phyloP scores from a whole-genome alignment of 1,140 invertebrate species.

The Teleopsis dalmanni region DNA sequence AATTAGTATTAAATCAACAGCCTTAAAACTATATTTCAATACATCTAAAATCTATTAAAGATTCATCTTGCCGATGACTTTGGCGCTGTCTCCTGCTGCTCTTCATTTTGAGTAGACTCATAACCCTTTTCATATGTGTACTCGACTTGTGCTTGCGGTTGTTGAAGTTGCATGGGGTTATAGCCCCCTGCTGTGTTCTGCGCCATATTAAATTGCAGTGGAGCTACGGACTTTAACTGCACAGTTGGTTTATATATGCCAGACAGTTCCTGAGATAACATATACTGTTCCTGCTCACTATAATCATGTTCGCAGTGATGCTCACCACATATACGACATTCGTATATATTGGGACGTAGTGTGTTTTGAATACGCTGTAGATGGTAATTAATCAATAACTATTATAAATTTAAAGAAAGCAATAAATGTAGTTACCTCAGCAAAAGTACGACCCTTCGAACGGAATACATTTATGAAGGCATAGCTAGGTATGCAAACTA shows the following conservation, averaged over 20 bases:
- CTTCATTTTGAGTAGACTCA: slow-evolving; percentile 1
- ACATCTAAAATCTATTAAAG: no score
- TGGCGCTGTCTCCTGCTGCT: neutral
- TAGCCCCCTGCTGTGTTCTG: slow-evolving; percentile 23
- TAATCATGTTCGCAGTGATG: slow-evolving; percentile 47
- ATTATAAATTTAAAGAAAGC: neutral
- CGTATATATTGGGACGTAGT: slow-evolving; percentile 51
- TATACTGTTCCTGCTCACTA: slow-evolving; percentile 39
- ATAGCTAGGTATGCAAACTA: slow-evolving; percentile 78
- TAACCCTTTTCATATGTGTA: slow-evolving; percentile 17
- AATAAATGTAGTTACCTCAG: slow-evolving; percentile 54
- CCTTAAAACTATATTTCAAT: no score
- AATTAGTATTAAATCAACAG: no score
- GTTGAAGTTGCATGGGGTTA: slow-evolving; percentile 32
- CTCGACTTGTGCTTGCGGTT: slow-evolving; percentile 12
- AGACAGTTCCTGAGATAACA: slow-evolving; percentile 34
- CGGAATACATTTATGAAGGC: slow-evolving; percentile 64
- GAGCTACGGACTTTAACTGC: neutral
- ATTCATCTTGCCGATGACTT: slow-evolving; percentile 4
- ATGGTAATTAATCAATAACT: neutral
- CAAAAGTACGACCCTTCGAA: slow-evolving; percentile 61
- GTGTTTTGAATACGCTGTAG: slow-evolving; percentile 51
- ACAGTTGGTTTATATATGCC: slow-evolving; percentile 30
- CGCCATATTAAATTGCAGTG: slow-evolving; percentile 12
- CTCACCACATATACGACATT: slow-evolving; percentile 51